Evolutionary conservation across 2,113 vertebrate species (phyloP), one percentile per base, ranked within the genome.

Genomic region (Sphyrna mokarran): DNA sequence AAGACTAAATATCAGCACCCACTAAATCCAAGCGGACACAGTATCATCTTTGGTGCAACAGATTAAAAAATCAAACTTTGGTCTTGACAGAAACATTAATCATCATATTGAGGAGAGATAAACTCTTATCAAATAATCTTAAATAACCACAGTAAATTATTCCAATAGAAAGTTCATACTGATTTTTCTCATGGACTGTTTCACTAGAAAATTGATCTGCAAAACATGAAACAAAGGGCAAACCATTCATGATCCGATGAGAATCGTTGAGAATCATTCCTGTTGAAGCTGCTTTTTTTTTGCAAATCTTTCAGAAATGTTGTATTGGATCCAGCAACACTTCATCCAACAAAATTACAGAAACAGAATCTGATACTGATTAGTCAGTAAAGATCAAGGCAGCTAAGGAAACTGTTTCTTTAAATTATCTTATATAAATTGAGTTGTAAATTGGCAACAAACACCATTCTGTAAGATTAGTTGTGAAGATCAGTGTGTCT

Each of bases 401-500:
- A 72, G 14, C 13, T 33, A 69, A 76, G 40, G 40, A 95, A 95
- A 22, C 26, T 14, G 26, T 54, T 48, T 2, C 16, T 76, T 95
- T 90, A n/a, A 13, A 94, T 68, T 94, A 70, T 43, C 93, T 26
- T 29, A 22, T 26, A 94, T 29, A 11, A 72, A 95, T 48, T 70
- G 94, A 95, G 48, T 72, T 95, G 23, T 95, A 68, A 61, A 70
- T 94, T 94, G 63, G 7, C 63, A 94, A 69, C 66, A 90, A 63
- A 69, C 66, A 43, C 43, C 61, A 54, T 10, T 58, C 48, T 58
- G 9, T 54, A 20, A 6, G 37, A 43, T 43, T 43, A 43, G 18
- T 83, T 40, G 16, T 37, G 61, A 66, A 68, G 89, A 68, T 16
- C 89, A 93, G 40, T 2, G 9, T 16, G 87, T 6, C n/a, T 5